Evolutionary conservation across 2,797 vertebrate genomes (phyloP).

Genomic region (Perodicticus potto): DNA sequence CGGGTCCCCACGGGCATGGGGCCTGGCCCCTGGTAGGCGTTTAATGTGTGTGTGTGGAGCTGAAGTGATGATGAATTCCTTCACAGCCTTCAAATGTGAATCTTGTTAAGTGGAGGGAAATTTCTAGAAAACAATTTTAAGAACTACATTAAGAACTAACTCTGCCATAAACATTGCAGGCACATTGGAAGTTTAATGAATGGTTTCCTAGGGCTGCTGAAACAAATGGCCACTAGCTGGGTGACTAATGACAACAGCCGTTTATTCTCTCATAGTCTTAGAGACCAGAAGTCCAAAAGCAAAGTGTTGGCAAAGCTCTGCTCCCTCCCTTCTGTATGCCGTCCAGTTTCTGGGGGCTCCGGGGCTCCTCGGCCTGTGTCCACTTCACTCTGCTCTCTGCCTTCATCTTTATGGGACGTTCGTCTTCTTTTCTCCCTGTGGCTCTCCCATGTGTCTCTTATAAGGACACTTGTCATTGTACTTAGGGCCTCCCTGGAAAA

Average conservation of each 20-base stretch:
- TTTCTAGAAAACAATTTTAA: background rate
- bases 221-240: accelerated
- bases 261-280: accelerated
- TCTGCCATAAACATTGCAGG: background rate
- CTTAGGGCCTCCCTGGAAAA: background rate
- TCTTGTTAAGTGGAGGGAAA: background rate
- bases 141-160: too few species aligned
- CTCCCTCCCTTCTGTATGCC: background rate
- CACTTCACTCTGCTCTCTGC: background rate
- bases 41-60: background rate
- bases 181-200: too few species aligned
- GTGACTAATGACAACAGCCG: too few species aligned
- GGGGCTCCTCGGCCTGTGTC: background rate
- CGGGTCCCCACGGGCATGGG: background rate
- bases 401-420: accelerated
- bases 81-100: background rate
- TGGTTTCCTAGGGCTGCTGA: background rate
- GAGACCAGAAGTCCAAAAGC: background rate
- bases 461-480: background rate
- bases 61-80: background rate
- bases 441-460: background rate
- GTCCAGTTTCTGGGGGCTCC: background rate
- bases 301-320: background rate
- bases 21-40: background rate
- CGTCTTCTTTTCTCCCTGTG: background rate